Base-by-base conservation (phyloP, 2,888 invertebrate species). In the Peribatodes rhomboidaria region DNA sequence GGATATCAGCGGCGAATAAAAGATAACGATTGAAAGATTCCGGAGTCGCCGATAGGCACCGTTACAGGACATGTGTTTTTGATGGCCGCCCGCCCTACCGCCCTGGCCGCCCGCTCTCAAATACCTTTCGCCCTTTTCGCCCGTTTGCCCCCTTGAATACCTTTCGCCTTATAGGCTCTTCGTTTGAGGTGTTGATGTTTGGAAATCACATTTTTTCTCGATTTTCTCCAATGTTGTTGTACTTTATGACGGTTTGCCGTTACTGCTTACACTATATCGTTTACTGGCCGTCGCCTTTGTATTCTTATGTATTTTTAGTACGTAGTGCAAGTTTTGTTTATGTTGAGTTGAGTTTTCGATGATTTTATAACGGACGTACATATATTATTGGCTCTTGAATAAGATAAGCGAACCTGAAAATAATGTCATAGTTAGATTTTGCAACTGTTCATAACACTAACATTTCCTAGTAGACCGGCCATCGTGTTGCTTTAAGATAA, bases 1-100 rank as follows among this genome's bases (percentile, higher is more conserved):
- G 59, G 54, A 37, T 49, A 60, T 61, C 61, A 54, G 74, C 73
- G 63, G 69, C 73, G 77, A 81, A 82, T 85, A 83, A 84, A 86
- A 85, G 84, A 83, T 86, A 86, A 83, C 82, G 85, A 85, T 84
- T 84, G 84, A 83, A 86, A 85, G 87, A 84, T 84, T 81, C 80
- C 72, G 73, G 71, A 74, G 77, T 74, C 77, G 70, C 77, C 80
- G 78, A 77, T 77, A 75, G 78, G 72, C 75, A 72, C 74, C 75
- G 71, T 82, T 71, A 72, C 75, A 75, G 77, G 84, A 81, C 86
- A 83, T 82, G 84, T 86, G 86, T 81, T 78, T 74, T 75, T 81
- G 83, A 85, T 83, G 75, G 84, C 75, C 68, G 63, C 68, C 66
- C 62, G 56, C 66, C 57, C 58, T 22, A 35, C 31, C 62, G 35